Base-by-base conservation (phyloP, 35 echinoderm and acorn worm species). In the Eucidaris tribuloides region DNA sequence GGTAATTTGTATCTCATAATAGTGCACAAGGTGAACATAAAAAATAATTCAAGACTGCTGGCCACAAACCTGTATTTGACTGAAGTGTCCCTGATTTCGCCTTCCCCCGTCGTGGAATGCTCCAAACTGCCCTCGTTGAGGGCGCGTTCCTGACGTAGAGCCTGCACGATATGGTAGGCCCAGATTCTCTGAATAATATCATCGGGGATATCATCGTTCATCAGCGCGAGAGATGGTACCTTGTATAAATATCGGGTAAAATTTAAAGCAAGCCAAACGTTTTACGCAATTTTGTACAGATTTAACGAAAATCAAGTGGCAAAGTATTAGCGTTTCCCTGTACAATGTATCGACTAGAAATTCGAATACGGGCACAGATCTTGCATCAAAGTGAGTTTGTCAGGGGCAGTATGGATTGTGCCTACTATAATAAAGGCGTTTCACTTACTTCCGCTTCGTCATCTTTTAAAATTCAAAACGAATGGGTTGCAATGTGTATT, bases 101-200 rank as follows among this genome's bases (percentile, higher is more conserved):
- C 25, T 18, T 83, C 65, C 3, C 82, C 39, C 2, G 29, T 58
- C 39, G 68, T 46, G n/a, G 65, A 49, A 33, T 81, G 68, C 17
- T 52, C 78, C 0, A 77, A 77, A 13, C 57, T 90, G n/a, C 82
- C 83, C 42, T 82, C 92, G 22, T 48, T 81, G 27, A 90, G 76
- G 38, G 76, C 87, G 27, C 77, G 42, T 22, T 76, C 65, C 23
- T 70, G 87, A 38, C 79, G 44, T 4, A 90, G 58, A 15, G 71
- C 79, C 39, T 89, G 87, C 24, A 94, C 86, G 45, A 85, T 97
- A 65, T 92, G 65, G 77, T 92, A 92, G n/a, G 94, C 94, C 94
- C 88, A 97, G 33, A 88, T 84, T 13, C 81, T 80, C 33, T 87
- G 72, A 19, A 97, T 62, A 20, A 92, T 54, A 45, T 97, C 89